Evolutionary conservation across 2,113 vertebrate species (phyloP), one percentile per base, ranked within the genome.

Genomic region (Brevimyrus niger): DNA sequence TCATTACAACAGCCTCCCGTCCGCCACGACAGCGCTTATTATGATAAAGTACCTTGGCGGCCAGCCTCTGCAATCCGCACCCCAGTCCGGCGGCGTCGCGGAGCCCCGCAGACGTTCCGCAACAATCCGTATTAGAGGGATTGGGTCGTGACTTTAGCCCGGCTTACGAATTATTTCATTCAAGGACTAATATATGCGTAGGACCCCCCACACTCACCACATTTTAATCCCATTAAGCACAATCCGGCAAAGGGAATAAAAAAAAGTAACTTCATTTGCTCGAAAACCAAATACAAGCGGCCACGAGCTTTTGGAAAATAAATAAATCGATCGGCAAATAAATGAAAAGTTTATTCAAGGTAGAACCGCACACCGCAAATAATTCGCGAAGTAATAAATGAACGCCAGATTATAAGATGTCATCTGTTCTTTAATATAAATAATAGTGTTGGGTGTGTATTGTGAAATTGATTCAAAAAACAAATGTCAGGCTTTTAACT

Each of bases 1-100:
- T 89, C 89, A 89, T 89, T 89, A 89, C 89, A 89, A 86, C 65
- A 85, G 89, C 53, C 83, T 73, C 58, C 89, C 89, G 85, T 89
- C 89, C 55, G 65, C 83, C 65, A 51, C 50, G 89, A 89, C 89
- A 89, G 89, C 46, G 44, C 85, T 89, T 89, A 89, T 89, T 89
- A 89, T 89, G 89, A 89, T 46, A 73, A 73, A 89, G 89, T 35
- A 27, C 19, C 38, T 9, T 2, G 58, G 13, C 21, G 86, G 27
- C 89, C 85, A 42, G 55, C 89, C 89, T 50, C 55, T 53, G 44
- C 84, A 82, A 58, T 73, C 31, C 6, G 55, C 83, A 50, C 17
- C 21, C 89, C 5, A 27, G 58, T 73, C n/a, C 48, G 58, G 10
- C n/a, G 89, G 86, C 65, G 84, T 86, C 65, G 35, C 61, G 46